Evolutionary conservation across 2,888 invertebrate species (phyloP).

Genomic region (Pammene aurita): DNA sequence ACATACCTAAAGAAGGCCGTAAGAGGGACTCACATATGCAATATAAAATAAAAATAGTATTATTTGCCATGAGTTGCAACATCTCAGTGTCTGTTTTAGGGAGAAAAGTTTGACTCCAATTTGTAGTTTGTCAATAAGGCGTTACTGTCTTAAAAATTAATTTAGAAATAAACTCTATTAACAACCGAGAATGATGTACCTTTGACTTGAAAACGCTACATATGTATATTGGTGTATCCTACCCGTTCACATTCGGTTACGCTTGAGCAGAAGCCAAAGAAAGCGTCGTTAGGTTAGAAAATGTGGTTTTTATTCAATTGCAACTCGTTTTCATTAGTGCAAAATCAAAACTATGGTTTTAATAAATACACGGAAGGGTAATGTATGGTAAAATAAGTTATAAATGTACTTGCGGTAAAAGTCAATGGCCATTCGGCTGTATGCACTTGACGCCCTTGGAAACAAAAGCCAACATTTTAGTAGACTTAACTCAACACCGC

Average conservation of each 20-base stretch:
- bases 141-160: too few species aligned
- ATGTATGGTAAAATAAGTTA: background rate
- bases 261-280: background rate
- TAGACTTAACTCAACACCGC: slow-evolving; percentile 12
- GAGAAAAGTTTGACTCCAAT: background rate
- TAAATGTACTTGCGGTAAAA: background rate
- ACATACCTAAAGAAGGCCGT: background rate
- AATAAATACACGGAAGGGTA: too few species aligned
- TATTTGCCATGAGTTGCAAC: background rate
- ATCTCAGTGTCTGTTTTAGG: background rate
- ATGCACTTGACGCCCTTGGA: slow-evolving; percentile 17
- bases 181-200: too few species aligned
- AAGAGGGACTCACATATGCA: background rate
- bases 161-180: too few species aligned
- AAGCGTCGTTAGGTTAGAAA: background rate
- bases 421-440: background rate
- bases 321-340: background rate
- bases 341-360: background rate
- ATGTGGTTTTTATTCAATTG: background rate
- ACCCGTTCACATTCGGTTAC: background rate
- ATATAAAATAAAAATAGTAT: background rate
- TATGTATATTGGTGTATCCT: background rate
- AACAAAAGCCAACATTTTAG: slow-evolving; percentile 14
- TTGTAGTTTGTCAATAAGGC: background rate
- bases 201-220: too few species aligned